Evolutionary conservation across 2,113 vertebrate species (phyloP).

Genomic region (Oreamnos americanus): DNA sequence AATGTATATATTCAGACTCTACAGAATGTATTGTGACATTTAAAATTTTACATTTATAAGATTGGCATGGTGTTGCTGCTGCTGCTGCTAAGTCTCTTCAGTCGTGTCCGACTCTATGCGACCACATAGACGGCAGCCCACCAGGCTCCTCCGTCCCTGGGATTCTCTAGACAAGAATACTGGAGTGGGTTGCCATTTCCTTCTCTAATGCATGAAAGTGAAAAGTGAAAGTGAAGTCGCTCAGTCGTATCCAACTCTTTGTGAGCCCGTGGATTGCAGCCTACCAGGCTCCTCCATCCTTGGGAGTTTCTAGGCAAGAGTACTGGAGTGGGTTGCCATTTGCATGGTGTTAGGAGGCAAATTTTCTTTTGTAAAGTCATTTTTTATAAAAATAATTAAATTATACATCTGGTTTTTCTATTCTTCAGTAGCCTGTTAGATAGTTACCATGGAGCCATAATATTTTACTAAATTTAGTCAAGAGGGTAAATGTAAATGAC

Average conservation of each 20-base stretch:
- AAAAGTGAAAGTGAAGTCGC: too few relatives aligned
- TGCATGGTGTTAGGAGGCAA: background rate
- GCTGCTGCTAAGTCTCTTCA: too few relatives aligned
- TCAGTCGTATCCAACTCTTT: too few relatives aligned
- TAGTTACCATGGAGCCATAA: background rate
- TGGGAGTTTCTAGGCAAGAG: too few relatives aligned
- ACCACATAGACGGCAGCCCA: too few relatives aligned
- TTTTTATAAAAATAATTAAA: conserved; percentile 5
- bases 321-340: background rate
- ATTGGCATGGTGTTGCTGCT: background rate
- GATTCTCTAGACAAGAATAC: too few relatives aligned
- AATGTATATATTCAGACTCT: background rate
- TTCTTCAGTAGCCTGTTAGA: background rate
- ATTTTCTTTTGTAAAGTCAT: conserved; percentile 14
- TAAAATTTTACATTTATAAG: background rate
- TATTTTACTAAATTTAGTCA: background rate
- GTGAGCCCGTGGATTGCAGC: too few relatives aligned
- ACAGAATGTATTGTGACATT: background rate
- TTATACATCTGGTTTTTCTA: background rate
- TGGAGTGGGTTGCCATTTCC: too few relatives aligned
- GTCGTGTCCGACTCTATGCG: accelerated
- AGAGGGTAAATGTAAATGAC: background rate
- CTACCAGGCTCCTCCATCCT: too few relatives aligned
- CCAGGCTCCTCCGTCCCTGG: too few relatives aligned
- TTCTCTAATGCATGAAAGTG: too few relatives aligned